A percentile compares a stretch with the other conserved stretches of the same genome.
phyloP scores from a whole-genome alignment of 1,140 invertebrate genomes.

The Lasioglossum baleicum region DNA sequence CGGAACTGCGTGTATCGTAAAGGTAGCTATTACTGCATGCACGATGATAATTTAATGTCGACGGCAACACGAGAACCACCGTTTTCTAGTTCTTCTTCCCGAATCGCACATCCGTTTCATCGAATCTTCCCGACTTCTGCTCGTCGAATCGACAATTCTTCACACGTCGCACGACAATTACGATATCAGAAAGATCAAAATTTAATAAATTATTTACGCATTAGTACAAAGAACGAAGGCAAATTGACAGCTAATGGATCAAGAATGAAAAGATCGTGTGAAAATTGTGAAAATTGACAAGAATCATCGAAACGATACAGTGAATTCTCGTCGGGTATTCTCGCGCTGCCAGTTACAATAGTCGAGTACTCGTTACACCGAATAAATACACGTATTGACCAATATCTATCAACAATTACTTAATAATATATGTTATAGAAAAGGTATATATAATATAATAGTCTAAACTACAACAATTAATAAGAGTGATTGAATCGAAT shows the following conservation, averaged over 20 bases:
- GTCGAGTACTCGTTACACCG: conserved; percentile 43
- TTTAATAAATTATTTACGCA: too few relatives aligned
- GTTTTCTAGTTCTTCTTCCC: neutral
- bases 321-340: neutral
- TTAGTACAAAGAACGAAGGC: too few relatives aligned
- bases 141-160: too few relatives aligned
- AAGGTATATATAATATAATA: conserved; percentile 46
- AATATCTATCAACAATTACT: conserved; percentile 62
- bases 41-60: conserved; percentile 56
- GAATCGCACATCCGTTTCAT: too few relatives aligned
- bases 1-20: conserved; percentile 49
- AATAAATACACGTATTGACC: conserved; percentile 57
- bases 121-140: too few relatives aligned
- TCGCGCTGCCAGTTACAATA: conserved; percentile 43
- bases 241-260: too few relatives aligned
- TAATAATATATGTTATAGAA: conserved; percentile 39
- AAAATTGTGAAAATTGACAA: too few relatives aligned
- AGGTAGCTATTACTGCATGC: conserved; percentile 72
- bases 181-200: too few relatives aligned
- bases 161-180: too few relatives aligned
- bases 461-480: conserved; percentile 65
- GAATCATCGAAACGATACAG: too few relatives aligned
- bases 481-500: conserved; percentile 54
- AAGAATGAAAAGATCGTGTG: too few relatives aligned
- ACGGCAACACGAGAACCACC: conserved; percentile 47